Evolutionary conservation across 2,888 invertebrate species (phyloP).

Genomic region (Caenorhabditis becei): DNA sequence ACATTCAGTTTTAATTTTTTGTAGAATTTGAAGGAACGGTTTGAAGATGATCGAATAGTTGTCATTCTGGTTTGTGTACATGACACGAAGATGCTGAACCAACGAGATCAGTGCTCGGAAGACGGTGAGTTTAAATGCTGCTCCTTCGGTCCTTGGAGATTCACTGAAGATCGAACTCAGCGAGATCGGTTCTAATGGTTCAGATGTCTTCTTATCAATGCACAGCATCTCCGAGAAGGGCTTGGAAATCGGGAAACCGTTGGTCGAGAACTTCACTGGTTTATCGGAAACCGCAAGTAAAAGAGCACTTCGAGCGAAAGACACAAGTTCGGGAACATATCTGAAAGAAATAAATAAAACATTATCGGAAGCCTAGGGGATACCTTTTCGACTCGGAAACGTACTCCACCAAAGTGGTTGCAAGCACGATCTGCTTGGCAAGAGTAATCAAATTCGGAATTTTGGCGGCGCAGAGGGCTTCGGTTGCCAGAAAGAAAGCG

Average conservation of each 20-base stretch:
- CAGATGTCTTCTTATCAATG: slow-evolving; percentile 35
- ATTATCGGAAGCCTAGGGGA: background rate
- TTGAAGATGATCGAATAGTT: slow-evolving; percentile 64
- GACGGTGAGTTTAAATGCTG: slow-evolving; percentile 23
- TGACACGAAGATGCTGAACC: slow-evolving; percentile 52
- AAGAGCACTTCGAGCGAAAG: slow-evolving; percentile 88
- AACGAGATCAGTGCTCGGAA: slow-evolving; percentile 57
- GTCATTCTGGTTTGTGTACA: slow-evolving; percentile 65
- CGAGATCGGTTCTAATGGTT: slow-evolving; percentile 33
- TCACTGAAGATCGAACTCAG: slow-evolving; percentile 31
- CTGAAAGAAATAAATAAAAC: slow-evolving; percentile 83
- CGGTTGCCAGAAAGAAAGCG: slow-evolving; percentile 89
- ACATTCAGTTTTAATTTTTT: slow-evolving; percentile 38
- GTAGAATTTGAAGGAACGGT: slow-evolving; percentile 60
- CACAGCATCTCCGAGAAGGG: slow-evolving; percentile 73
- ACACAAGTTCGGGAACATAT: slow-evolving; percentile 89
- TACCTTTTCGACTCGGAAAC: slow-evolving; percentile 72
- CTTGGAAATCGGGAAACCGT: slow-evolving; percentile 71
- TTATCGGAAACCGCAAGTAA: slow-evolving; percentile 84
- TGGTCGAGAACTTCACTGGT: slow-evolving; percentile 54
- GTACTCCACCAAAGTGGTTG: slow-evolving; percentile 64
- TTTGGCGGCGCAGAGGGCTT: slow-evolving; percentile 82
- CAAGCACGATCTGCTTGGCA: slow-evolving; percentile 61
- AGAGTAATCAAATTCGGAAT: slow-evolving; percentile 53
- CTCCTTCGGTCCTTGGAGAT: background rate